Base-by-base conservation (phyloP, 2,888 invertebrate species). In the Machimus rusticus region DNA sequence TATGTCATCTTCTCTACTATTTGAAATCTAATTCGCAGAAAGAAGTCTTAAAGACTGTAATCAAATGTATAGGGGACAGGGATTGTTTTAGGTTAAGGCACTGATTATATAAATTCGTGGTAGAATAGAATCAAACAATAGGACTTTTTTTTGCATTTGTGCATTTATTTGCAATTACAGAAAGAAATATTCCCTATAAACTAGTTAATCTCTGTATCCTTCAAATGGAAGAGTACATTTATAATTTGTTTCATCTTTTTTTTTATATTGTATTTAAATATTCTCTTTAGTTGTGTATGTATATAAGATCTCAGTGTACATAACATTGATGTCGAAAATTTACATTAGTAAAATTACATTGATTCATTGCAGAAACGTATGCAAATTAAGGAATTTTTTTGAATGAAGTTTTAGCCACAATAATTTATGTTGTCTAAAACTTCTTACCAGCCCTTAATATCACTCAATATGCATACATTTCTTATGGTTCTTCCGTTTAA, bases 151-250 rank as follows among this genome's bases (percentile, higher is more conserved):
- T 34, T 82, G 82, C 82, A 82, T 66, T 82, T 82, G 37, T 82
- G 82, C 82, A 82, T 82, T 57, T 82, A 82, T 82, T 82, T 82
- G 82, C 82, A 82, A 37, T 34, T 82, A 82, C 57, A 82, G 82
- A 82, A 82, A 82, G 57, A 82, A 82, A 66, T 82, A 19, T 51
- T 66, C 23, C 46, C 79, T 79, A 79, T 79, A 79, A 79, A 79
- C 79, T 79, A 79, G 28, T 51, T 79, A 46, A 79, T 79, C 19
- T 46, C 5, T 28, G 51, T 79, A 51, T 79, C 66, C n/a, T 34
- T 51, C 57, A 55, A 82, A 82, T 82, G 57, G 23, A 82, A 82
- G 82, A 57, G 37, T 57, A 66, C 66, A 23, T 34, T 34, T 8
- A 82, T 82, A 66, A 82, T 76, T 66, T 66, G 8, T 66, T 23